phyloP scores from a whole-genome alignment of 2,797 vertebrate genomes.

The Periparus ater region DNA sequence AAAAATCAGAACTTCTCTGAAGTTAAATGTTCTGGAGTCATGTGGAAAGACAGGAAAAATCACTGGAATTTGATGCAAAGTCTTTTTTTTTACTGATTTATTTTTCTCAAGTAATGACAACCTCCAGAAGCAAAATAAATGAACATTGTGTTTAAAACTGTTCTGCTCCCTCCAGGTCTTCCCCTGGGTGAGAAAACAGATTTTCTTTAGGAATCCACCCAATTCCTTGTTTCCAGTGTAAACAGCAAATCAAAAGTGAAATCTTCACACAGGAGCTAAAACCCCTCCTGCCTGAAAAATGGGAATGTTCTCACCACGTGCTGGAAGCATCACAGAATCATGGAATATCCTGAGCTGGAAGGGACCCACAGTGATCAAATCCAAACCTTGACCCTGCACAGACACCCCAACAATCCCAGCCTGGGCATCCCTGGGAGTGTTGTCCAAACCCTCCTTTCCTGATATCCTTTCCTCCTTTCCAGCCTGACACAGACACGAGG shows the following conservation, averaged over 20 bases:
- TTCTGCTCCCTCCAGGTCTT: neutral
- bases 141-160: neutral
- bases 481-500: neutral
- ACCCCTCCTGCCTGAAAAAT: neutral
- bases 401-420: neutral
- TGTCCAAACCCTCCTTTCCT: too few species aligned
- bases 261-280: neutral
- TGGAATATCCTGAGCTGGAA: neutral
- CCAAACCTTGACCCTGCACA: neutral
- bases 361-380: neutral
- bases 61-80: neutral
- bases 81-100: neutral
- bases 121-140: neutral
- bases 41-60: neutral
- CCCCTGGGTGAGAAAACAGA: neutral
- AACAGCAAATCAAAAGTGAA: neutral
- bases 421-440: too few species aligned
- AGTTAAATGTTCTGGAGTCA: neutral
- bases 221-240: neutral
- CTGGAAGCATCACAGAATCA: neutral
- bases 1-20: neutral
- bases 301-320: neutral
- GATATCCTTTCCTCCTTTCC: neutral
- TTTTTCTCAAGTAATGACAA: neutral
- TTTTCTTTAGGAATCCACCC: constrained; percentile 3